phyloP scores from a whole-genome alignment of 2,113 vertebrate genomes.

The Caracal caracal region DNA sequence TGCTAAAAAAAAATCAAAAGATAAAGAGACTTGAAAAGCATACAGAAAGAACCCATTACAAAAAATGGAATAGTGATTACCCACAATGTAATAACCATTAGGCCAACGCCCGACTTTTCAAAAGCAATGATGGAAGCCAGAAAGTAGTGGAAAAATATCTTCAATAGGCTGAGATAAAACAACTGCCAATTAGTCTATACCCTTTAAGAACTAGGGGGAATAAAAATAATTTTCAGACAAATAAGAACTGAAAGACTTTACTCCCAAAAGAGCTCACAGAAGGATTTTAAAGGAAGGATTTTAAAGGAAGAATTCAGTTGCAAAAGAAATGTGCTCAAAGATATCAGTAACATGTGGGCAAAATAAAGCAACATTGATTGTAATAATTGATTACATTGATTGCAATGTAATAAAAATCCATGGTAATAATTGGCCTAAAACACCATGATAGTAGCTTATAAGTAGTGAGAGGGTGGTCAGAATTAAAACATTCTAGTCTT shows the following conservation, averaged over 20 bases:
- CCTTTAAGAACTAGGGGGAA: background rate
- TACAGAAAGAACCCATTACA: background rate
- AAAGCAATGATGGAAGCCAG: background rate
- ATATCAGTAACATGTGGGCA: background rate
- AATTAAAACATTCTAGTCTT: background rate
- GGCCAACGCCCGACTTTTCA: background rate
- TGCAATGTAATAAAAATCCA: background rate
- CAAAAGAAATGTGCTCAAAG: background rate
- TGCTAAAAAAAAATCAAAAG: background rate
- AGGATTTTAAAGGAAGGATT: background rate
- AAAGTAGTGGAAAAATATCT: background rate
- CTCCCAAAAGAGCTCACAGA: background rate
- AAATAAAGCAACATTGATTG: background rate
- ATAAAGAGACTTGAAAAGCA: background rate
- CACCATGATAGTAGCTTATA: background rate
- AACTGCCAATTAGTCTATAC: background rate
- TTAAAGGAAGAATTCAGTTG: background rate
- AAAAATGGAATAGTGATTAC: background rate
- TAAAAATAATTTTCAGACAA: background rate
- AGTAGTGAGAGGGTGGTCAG: background rate
- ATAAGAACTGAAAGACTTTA: background rate
- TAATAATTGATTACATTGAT: background rate
- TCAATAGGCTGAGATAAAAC: background rate
- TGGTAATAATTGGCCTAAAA: background rate
- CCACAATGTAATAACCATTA: background rate